Evolutionary conservation across 2,113 vertebrate genomes (phyloP).

Genomic region (Sturnira hondurensis): DNA sequence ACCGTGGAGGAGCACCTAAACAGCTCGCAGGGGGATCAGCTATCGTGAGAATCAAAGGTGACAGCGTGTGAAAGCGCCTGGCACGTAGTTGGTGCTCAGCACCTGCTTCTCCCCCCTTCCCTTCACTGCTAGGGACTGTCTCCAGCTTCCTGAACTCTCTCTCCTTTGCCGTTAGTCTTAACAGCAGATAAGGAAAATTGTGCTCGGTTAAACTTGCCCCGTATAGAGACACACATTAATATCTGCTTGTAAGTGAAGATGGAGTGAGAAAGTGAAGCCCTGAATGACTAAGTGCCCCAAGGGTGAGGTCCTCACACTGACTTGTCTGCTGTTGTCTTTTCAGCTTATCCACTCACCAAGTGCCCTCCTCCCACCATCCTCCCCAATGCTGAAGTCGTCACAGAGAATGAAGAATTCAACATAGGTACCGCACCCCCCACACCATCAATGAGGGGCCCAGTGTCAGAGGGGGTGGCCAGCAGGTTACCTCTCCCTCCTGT

Average conservation of each 20-base stretch:
- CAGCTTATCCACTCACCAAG: conserved; percentile 94
- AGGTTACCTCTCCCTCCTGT: background rate
- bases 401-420: conserved; percentile 95
- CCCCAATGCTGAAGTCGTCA: conserved; percentile 94
- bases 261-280: background rate
- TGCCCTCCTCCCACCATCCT: conserved; percentile 93
- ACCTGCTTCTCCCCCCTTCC: background rate
- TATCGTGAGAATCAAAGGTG: background rate
- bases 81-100: background rate
- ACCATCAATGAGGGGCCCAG: background rate
- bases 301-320: background rate
- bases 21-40: background rate
- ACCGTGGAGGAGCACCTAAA: background rate
- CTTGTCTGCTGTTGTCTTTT: background rate
- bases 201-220: background rate
- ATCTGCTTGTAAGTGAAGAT: background rate
- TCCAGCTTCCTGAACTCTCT: background rate
- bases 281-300: rapidly evolving
- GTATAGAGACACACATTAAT: background rate
- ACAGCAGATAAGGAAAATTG: background rate
- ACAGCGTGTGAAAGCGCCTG: background rate
- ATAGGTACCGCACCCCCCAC: conserved; percentile 83
- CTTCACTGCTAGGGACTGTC: background rate
- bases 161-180: background rate
- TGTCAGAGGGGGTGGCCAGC: background rate